A percentile compares a stretch with the other conserved stretches of the same genome.
Conservation (phyloP, 1,140 invertebrate genomes). For the Holcopasites calliopsidis region DNA sequence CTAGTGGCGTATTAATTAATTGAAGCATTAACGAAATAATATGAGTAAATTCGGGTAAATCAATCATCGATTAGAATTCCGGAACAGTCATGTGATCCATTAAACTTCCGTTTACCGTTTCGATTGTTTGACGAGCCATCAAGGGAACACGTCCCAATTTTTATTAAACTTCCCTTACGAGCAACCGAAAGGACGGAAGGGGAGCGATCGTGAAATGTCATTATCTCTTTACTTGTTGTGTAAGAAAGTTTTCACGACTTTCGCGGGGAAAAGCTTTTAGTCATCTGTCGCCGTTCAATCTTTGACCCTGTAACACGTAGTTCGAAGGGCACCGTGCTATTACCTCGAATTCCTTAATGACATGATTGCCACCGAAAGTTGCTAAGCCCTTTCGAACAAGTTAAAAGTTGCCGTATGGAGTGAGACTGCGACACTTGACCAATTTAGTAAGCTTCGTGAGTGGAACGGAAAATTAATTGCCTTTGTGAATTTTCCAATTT, state of each 20-base stretch:
- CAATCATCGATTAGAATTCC: not conserved
- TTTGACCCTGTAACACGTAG: not conserved
- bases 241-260: not conserved
- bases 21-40: no score
- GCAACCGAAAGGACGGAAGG: not conserved
- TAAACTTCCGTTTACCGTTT: not conserved
- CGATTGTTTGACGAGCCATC: not conserved
- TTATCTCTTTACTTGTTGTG: not conserved
- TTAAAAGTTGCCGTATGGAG: not conserved
- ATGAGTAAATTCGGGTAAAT: no score
- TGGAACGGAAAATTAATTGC: no score
- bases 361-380: not conserved
- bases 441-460: no score
- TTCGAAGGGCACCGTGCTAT: not conserved
- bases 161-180: not conserved
- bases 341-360: not conserved
- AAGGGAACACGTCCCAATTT: not conserved
- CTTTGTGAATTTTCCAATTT: no score
- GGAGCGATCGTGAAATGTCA: not conserved
- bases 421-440: not conserved
- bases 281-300: not conserved
- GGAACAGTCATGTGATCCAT: not conserved
- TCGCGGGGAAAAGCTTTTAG: not conserved
- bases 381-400: not conserved
- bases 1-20: no score